These are phyloP conservation scores for Maccullochella peelii DNA, from an alignment of 2,113 vertebrate species.

Conservation along the genomic window DNA sequence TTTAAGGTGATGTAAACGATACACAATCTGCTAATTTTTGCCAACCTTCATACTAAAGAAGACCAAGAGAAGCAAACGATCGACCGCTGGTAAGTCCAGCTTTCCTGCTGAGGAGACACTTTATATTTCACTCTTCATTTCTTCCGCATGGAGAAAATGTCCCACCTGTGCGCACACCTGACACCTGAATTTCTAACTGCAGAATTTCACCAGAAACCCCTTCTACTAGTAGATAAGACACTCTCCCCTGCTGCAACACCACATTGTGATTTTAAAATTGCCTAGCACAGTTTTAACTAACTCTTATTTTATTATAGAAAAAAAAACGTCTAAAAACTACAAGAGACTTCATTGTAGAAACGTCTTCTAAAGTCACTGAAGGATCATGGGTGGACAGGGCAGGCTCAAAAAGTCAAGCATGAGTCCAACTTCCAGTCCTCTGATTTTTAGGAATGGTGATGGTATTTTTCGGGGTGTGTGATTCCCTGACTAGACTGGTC, in stretches of 20 bases:
- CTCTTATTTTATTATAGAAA: slow-evolving; percentile 5
- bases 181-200: slow-evolving; percentile 20
- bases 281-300: slow-evolving; percentile 31
- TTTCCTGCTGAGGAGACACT: slow-evolving; percentile 22
- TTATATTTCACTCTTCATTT: slow-evolving; percentile 29
- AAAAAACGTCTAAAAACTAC: slow-evolving; percentile 25
- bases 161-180: background rate
- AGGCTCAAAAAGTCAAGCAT: slow-evolving; percentile 20
- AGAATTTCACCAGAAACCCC: slow-evolving; percentile 4
- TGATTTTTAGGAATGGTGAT: slow-evolving; percentile 14
- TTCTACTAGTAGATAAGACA: slow-evolving; percentile 2
- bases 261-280: slow-evolving; percentile 30
- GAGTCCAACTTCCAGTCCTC: slow-evolving; percentile 21
- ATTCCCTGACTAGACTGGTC: slow-evolving; percentile 40
- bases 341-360: slow-evolving; percentile 39
- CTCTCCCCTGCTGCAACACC: slow-evolving; percentile 1
- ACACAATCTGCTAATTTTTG: slow-evolving; percentile 22
- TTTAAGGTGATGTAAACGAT: slow-evolving; percentile 37
- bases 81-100: slow-evolving; percentile 1
- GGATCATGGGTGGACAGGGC: slow-evolving; percentile 12
- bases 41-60: slow-evolving; percentile 10
- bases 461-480: slow-evolving; percentile 19
- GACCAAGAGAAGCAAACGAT: slow-evolving; percentile 16
- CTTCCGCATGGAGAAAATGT: background rate
- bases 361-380: slow-evolving; percentile 33